Percentiles rank a stretch among this genome's conserved stretches.
Conservation (phyloP, 1,140 invertebrate species). For the Akabosia matsudoensis region DNA sequence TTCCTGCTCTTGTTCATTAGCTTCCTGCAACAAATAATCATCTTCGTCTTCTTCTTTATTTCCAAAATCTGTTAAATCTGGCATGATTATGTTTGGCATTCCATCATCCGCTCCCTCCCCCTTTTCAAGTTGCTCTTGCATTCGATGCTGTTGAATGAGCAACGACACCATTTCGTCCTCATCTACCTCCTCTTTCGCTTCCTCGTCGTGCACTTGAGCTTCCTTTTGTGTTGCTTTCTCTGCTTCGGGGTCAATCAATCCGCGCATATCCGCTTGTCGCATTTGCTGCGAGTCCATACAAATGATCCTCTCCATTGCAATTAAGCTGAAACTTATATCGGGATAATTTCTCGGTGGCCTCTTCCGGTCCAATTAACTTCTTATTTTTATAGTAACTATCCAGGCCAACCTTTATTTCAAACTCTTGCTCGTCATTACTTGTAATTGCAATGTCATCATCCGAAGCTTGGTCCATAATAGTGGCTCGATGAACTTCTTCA, state of each 20-base stretch:
- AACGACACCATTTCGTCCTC: conserved; percentile 5
- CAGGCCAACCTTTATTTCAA: neutral
- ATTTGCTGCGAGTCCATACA: conserved; percentile 39
- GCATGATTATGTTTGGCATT: neutral
- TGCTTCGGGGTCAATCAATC: conserved; percentile 22
- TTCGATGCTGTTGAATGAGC: conserved; percentile 10
- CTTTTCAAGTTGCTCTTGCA: conserved; percentile 18
- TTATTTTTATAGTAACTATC: conserved; percentile 20
- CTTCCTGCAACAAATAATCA: neutral
- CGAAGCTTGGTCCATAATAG: neutral
- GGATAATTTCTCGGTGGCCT: conserved; percentile 29
- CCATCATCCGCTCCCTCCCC: neutral
- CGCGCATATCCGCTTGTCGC: conserved; percentile 40
- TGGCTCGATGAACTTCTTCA: neutral
- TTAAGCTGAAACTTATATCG: conserved; percentile 30
- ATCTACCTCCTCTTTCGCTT: neutral
- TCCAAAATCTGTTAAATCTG: neutral
- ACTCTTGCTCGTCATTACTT: conserved; percentile 30
- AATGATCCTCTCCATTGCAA: conserved; percentile 39
- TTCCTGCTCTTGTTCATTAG: neutral
- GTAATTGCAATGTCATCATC: neutral
- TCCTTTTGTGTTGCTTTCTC: neutral
- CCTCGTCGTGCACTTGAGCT: neutral
- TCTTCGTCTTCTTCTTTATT: neutral
- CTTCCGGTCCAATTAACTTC: neutral